A percentile compares a stretch with the other conserved stretches of the same genome.
phyloP scores from a whole-genome alignment of 2,113 vertebrate genomes.

The Plectropomus leopardus region DNA sequence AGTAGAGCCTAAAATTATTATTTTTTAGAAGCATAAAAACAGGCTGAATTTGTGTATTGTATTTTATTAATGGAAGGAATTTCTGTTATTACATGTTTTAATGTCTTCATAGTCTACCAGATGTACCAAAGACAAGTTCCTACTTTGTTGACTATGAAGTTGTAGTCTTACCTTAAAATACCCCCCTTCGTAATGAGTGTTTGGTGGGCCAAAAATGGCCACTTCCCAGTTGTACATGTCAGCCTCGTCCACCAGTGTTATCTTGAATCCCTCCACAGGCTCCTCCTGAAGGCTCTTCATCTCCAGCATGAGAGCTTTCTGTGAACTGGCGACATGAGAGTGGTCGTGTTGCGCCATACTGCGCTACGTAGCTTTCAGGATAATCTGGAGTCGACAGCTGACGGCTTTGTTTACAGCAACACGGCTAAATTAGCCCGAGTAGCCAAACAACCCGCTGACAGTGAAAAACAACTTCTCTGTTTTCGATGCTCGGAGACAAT shows the following conservation, averaged over 20 bases:
- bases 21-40: not conserved
- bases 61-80: not conserved
- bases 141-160: too few relatives aligned
- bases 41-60: not conserved
- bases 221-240: conserved; percentile 99
- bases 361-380: conserved; percentile 22
- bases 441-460: conserved; percentile 24
- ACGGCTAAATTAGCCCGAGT: conserved; percentile 13
- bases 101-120: not conserved
- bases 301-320: conserved; percentile 95
- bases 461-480: conserved; percentile 43
- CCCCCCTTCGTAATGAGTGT: conserved; percentile 96
- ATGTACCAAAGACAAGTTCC: too few relatives aligned
- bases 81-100: not conserved
- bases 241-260: conserved; percentile 95
- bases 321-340: conserved; percentile 92
- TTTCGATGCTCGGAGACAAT: conserved; percentile 59
- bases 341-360: conserved; percentile 85
- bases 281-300: conserved; percentile 98
- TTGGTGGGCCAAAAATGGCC: conserved; percentile 97
- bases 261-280: conserved; percentile 97
- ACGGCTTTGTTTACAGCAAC: conserved; percentile 47
- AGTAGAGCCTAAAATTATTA: not conserved
- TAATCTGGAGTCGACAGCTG: conserved; percentile 51
- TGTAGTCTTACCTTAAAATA: conserved; percentile 93